These are phyloP conservation scores for Megamerina dolium DNA, from an alignment of 2,888 invertebrate species.

Conservation along the genomic window DNA sequence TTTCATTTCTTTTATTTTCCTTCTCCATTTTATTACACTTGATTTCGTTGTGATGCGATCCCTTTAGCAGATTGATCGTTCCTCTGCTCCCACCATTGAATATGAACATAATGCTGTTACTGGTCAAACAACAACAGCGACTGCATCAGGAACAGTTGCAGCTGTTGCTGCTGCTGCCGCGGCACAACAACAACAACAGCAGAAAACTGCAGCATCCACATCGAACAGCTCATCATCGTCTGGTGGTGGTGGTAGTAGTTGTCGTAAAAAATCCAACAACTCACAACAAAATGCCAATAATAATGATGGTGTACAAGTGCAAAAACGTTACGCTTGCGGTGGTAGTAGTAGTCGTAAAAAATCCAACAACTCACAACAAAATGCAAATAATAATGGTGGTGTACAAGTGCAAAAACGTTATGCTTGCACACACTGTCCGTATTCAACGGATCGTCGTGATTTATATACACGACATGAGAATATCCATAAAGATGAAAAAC, in stretches of 20 bases:
- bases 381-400: constrained; percentile 32
- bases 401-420: constrained; percentile 62
- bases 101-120: constrained; percentile 40
- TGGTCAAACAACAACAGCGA: constrained; percentile 25
- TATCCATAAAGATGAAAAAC: constrained; percentile 89
- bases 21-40: constrained; percentile 7
- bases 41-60: constrained; percentile 7
- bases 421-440: constrained; percentile 81
- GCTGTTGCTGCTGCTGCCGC: constrained; percentile 26
- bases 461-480: constrained; percentile 88
- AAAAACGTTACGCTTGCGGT: too few species aligned
- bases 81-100: constrained; percentile 48
- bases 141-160: constrained; percentile 25
- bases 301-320: too few species aligned
- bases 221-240: too few species aligned
- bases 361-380: constrained; percentile 23
- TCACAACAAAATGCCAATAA: too few species aligned
- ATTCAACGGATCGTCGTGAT: constrained; percentile 86
- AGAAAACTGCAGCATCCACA: too few species aligned
- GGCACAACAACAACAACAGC: constrained; percentile 29
- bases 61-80: constrained; percentile 46
- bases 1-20: constrained; percentile 1
- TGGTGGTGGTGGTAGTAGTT: too few species aligned
- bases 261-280: too few species aligned
- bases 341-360: constrained; percentile 32